Evolutionary conservation across 2,797 vertebrate genomes (phyloP), one percentile per base, ranked within the genome.

Genomic region (Silurus lanzhouensis): DNA sequence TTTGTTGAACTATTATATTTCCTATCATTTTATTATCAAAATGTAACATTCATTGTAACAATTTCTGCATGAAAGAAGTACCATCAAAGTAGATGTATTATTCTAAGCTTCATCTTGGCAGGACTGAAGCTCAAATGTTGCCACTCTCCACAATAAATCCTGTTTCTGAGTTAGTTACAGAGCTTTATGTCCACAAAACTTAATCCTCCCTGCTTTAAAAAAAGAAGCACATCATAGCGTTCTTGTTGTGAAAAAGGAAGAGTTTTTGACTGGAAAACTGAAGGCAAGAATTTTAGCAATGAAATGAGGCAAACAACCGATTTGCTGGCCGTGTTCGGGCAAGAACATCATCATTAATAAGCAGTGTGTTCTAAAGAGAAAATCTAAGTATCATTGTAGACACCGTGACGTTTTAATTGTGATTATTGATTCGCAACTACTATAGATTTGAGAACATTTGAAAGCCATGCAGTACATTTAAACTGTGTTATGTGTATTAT

Each of bases 71-170:
- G 31, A 31, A 31, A 31, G 31, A 31, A 31, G 31, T 3, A 31
- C 2, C 79, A 31, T 81, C 63, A 67, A 67, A 67, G 79, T 55
- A 64, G 46, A 81, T 67, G 25, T 27, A 81, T 67, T 55, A 81
- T 13, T 81, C 12, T 52, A 66, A 52, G 27, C 81, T 82, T 71
- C 52, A 46, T 71, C 67, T 38, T 81, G n/a, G 64, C 79, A 81
- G 44, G n/a, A 81, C 58, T 60, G 14, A 81, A 81, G 64, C 64
- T 81, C 46, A 67, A 80, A 78, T 31, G 38, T 64, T 80, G 58
- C 60, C 19, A 46, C 12, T 85, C 84, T 80, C 44, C 48, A 75
- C 79, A 83, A 82, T 81, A 84, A 84, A 75, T 81, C 77, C 82
- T 81, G 60, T 84, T 84, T 84, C 76, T 60, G 67, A 74, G 76